Evolutionary conservation across 2,888 invertebrate genomes (phyloP).

Genomic region (Eristalis tenax): DNA sequence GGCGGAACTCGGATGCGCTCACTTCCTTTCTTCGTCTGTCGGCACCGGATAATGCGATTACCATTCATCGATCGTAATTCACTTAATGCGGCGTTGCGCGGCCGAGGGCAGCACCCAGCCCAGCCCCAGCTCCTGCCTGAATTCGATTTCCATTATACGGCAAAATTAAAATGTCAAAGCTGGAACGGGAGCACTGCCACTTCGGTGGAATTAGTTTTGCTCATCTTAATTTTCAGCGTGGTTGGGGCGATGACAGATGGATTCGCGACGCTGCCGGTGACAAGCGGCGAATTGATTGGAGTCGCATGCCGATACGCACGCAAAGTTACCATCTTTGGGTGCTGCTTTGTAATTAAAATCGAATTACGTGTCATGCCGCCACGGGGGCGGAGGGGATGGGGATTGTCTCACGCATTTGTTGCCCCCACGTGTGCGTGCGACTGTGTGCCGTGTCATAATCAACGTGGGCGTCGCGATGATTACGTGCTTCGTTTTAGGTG

Average conservation of each 20-base stretch:
- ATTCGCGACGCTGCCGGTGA: constrained; percentile 5
- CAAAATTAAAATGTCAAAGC: not conserved
- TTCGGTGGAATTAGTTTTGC: not conserved
- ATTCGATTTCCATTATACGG: not conserved
- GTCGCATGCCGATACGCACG: constrained; percentile 10
- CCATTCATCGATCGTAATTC: constrained; percentile 1
- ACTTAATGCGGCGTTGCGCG: not conserved
- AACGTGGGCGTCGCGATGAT: not conserved
- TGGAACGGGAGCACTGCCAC: not conserved
- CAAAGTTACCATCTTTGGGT: not conserved
- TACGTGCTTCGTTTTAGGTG: not conserved
- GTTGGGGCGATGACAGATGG: constrained; percentile 19
- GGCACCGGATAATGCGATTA: constrained; percentile 39
- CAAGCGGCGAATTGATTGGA: constrained; percentile 16
- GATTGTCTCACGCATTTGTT: not conserved
- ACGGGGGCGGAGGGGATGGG: not conserved
- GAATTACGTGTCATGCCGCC: not conserved
- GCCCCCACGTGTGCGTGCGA: not conserved
- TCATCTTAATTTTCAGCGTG: not conserved
- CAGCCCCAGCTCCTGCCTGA: not conserved
- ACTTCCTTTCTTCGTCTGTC: not conserved
- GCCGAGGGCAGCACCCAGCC: not conserved
- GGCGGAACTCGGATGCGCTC: not conserved
- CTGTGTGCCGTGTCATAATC: not conserved
- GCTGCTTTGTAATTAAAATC: not conserved